Evolutionary conservation across 2,888 invertebrate genomes (phyloP).

Genomic region (Oithona nana): DNA sequence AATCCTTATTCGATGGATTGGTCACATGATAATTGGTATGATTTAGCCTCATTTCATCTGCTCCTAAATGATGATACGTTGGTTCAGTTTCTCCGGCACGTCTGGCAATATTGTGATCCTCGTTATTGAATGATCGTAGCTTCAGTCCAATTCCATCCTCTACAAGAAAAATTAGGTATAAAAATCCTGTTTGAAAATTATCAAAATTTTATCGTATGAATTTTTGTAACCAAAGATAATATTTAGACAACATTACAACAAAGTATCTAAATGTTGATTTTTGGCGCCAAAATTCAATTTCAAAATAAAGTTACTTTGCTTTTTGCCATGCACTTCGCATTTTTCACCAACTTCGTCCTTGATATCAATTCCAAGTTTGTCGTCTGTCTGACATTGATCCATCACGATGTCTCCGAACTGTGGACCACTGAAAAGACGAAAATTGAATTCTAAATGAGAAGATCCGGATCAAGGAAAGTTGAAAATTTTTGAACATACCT

Average conservation of each 20-base stretch:
- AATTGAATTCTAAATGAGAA: not conserved
- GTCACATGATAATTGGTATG: not conserved
- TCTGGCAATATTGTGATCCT: not conserved
- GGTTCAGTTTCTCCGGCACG: not conserved
- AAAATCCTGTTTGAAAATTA: too few species aligned
- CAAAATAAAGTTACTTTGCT: not conserved
- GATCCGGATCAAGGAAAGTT: not conserved
- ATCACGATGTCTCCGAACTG: slow-evolving; percentile 77
- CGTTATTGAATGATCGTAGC: not conserved
- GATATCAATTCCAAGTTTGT: not conserved
- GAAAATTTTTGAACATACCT: too few species aligned
- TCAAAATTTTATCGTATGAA: not conserved
- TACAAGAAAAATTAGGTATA: too few species aligned
- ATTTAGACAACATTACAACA: too few species aligned
- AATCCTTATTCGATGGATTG: not conserved
- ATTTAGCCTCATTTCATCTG: not conserved
- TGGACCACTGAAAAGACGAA: slow-evolving; percentile 43
- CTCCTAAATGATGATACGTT: not conserved
- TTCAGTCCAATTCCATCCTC: not conserved
- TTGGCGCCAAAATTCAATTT: too few species aligned
- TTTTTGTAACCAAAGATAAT: not conserved
- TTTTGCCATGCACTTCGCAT: not conserved
- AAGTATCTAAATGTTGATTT: too few species aligned
- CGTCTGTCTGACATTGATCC: slow-evolving; percentile 77
- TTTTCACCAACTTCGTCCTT: not conserved